Percentiles rank a stretch among this genome's conserved stretches.
These are phyloP conservation scores for Ryuthela nishihirai DNA, from an alignment of 2,888 invertebrate species.

Conservation along the genomic window DNA sequence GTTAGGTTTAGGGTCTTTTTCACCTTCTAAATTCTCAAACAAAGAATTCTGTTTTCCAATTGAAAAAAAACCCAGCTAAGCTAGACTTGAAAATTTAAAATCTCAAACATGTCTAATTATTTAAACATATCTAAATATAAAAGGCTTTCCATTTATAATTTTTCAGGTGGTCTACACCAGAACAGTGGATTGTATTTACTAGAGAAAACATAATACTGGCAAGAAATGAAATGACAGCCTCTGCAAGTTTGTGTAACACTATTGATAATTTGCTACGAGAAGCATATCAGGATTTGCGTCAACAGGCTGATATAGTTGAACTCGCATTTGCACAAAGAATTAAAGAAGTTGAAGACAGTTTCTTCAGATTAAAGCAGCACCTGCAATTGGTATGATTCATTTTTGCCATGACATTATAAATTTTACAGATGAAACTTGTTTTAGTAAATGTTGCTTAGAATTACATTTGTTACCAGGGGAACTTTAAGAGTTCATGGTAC, in stretches of 20 bases:
- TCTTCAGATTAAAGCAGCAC: constrained; percentile 63
- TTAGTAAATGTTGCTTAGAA: too few species aligned
- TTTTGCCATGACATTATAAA: constrained; percentile 46
- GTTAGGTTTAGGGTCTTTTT: too few species aligned
- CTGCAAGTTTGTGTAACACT: constrained; percentile 64
- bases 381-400: constrained; percentile 50
- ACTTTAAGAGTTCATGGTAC: too few species aligned
- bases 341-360: constrained; percentile 70
- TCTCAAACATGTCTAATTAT: too few species aligned
- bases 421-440: too few species aligned
- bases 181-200: constrained; percentile 80
- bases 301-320: constrained; percentile 78
- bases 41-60: too few species aligned
- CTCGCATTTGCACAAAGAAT: constrained; percentile 69
- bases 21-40: too few species aligned
- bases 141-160: background rate
- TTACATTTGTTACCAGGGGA: too few species aligned
- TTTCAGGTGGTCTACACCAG: constrained; percentile 72
- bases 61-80: too few species aligned
- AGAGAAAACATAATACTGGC: constrained; percentile 70
- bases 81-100: background rate
- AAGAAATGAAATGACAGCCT: constrained; percentile 71
- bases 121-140: background rate
- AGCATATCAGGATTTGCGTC: constrained; percentile 72
- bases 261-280: constrained; percentile 69